These are phyloP conservation scores for Trisateles emortualis DNA, from an alignment of 2,888 invertebrate species.

Conservation along the genomic window DNA sequence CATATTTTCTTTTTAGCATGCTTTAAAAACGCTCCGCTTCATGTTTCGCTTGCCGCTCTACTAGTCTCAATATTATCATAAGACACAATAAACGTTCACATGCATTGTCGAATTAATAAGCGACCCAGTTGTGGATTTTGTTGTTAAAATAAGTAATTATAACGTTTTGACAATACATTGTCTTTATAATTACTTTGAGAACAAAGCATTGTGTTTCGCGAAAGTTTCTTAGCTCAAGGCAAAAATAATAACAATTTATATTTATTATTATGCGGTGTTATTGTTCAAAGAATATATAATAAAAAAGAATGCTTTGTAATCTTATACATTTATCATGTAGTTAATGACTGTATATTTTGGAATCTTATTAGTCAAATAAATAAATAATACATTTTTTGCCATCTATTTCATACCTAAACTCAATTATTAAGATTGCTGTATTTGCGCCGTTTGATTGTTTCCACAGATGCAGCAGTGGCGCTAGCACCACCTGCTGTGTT, in stretches of 20 bases:
- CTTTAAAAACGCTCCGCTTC: constrained; percentile 5
- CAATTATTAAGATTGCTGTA: no score
- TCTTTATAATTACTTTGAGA: constrained; percentile 46
- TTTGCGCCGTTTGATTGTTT: no score
- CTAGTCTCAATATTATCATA: neutral
- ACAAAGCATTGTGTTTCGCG: constrained; percentile 44
- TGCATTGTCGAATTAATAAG: constrained; percentile 48
- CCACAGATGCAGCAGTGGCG: no score
- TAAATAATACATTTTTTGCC: no score
- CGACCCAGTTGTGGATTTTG: constrained; percentile 46
- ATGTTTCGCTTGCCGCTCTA: constrained; percentile 3
- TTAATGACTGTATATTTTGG: neutral
- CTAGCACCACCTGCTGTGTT: no score
- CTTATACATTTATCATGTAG: no score
- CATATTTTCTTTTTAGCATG: neutral
- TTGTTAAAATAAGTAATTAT: constrained; percentile 53
- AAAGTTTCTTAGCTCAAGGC: constrained; percentile 45
- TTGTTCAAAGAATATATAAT: constrained; percentile 8
- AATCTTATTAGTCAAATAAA: no score
- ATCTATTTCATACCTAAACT: no score
- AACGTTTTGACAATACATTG: constrained; percentile 53
- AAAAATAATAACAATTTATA: constrained; percentile 42
- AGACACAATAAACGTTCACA: constrained; percentile 43
- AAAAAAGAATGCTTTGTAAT: neutral
- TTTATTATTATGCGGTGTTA: constrained; percentile 21